Evolutionary conservation across 2,888 invertebrate species (phyloP).

Genomic region (Chloroclystis v-ata): DNA sequence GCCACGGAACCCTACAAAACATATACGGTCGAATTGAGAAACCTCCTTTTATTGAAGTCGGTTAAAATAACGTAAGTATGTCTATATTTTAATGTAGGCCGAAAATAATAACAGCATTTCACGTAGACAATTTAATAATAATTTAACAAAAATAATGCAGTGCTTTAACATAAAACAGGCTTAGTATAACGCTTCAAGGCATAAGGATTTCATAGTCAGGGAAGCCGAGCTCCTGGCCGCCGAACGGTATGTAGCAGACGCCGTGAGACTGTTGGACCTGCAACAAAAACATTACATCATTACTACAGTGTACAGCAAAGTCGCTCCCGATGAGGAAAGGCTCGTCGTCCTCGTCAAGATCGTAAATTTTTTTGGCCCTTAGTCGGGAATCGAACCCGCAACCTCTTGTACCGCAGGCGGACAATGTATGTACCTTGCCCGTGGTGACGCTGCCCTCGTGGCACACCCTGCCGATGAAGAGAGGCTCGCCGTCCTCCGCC

Average conservation of each 20-base stretch:
- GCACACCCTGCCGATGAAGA: constrained; percentile 86
- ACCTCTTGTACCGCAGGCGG: too few relatives aligned
- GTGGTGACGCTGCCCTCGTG: constrained; percentile 87
- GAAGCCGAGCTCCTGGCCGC: constrained; percentile 86
- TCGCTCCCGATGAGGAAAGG: too few relatives aligned
- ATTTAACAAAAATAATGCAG: constrained; percentile 40
- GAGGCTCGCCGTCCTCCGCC: constrained; percentile 86
- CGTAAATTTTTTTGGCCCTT: too few relatives aligned
- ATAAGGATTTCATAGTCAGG: constrained; percentile 89
- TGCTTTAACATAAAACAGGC: constrained; percentile 37
- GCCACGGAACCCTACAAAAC: too few relatives aligned
- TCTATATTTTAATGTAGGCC: too few relatives aligned
- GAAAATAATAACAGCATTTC: constrained; percentile 3
- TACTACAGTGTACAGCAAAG: too few relatives aligned
- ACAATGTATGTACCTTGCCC: constrained; percentile 77
- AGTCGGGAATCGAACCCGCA: too few relatives aligned
- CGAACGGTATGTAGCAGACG: constrained; percentile 90
- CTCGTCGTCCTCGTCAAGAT: too few relatives aligned
- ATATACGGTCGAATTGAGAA: too few relatives aligned
- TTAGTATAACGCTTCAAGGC: constrained; percentile 38
- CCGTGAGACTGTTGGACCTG: constrained; percentile 88
- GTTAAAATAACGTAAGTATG: too few relatives aligned
- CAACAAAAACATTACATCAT: too few relatives aligned
- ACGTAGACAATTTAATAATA: constrained; percentile 27
- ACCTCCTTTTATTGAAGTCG: too few relatives aligned